These are phyloP conservation scores for Corythoichthys haematopterus DNA, from an alignment of 2,113 vertebrate genomes.

Conservation along the genomic window DNA sequence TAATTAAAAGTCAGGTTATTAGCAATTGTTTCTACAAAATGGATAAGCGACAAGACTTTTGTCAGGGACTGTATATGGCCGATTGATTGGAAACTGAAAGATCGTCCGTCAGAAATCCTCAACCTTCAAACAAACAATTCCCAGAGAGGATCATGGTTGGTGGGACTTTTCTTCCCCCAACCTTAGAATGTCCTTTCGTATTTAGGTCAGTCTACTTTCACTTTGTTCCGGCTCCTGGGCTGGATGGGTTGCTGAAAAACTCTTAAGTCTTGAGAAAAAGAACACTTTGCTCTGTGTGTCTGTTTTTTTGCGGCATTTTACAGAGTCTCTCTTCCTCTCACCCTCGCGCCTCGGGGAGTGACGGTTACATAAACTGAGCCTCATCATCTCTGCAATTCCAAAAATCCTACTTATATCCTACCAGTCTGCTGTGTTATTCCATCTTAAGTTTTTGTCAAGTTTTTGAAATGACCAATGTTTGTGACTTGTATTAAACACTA, in stretches of 20 bases:
- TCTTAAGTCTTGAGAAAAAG: slow-evolving; percentile 49
- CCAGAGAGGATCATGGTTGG: background rate
- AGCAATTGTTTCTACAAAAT: too few relatives aligned
- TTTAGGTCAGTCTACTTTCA: slow-evolving; percentile 44
- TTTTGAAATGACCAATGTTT: background rate
- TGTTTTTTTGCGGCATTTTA: slow-evolving; percentile 48
- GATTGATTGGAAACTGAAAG: background rate
- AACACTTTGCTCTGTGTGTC: slow-evolving; percentile 45
- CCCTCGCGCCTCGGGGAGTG: slow-evolving; percentile 46
- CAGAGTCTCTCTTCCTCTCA: slow-evolving; percentile 20
- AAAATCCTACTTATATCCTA: slow-evolving; percentile 37
- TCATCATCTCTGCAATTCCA: slow-evolving; percentile 49
- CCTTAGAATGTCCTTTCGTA: slow-evolving; percentile 18
- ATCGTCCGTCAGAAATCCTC: background rate
- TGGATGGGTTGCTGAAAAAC: slow-evolving; percentile 42
- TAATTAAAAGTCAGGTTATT: too few relatives aligned
- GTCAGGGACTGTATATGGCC: background rate
- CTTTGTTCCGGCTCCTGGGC: slow-evolving; percentile 18
- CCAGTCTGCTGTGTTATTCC: slow-evolving; percentile 9
- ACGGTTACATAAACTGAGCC: slow-evolving; percentile 63
- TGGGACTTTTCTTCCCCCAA: background rate
- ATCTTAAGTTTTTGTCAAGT: slow-evolving; percentile 15
- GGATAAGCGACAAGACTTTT: too few relatives aligned
- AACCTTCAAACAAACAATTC: background rate
- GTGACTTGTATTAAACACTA: background rate